Conservation (phyloP, 2,888 invertebrate genomes). For the Perithous albicinctus region DNA sequence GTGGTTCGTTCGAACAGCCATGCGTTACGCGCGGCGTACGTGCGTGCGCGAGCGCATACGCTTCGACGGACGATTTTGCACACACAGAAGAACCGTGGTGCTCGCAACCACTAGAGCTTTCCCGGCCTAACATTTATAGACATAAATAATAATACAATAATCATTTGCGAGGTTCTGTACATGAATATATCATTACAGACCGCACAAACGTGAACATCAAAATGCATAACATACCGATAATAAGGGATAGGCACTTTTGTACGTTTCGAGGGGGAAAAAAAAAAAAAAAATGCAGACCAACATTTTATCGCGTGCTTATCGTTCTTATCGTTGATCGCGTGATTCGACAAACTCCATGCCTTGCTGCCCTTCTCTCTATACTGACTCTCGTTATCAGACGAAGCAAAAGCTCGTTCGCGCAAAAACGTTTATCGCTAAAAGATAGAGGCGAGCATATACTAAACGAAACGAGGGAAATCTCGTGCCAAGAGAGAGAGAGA, state of each 20-base stretch:
- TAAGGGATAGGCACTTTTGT: too few relatives aligned
- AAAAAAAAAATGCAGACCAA: too few relatives aligned
- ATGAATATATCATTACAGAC: slow-evolving; percentile 25
- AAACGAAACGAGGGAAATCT: background rate
- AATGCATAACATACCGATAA: slow-evolving; percentile 17
- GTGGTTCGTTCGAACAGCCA: slow-evolving; percentile 59
- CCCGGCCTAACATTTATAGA: slow-evolving; percentile 8
- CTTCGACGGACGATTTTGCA: background rate
- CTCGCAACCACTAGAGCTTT: slow-evolving; percentile 24
- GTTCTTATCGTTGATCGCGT: slow-evolving; percentile 46
- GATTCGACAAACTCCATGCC: slow-evolving; percentile 49
- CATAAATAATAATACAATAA: slow-evolving; percentile 29
- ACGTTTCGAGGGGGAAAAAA: too few relatives aligned
- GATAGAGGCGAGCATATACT: background rate
- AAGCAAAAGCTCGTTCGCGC: slow-evolving; percentile 33
- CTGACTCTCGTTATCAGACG: slow-evolving; percentile 39
- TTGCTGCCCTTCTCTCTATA: background rate
- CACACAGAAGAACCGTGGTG: slow-evolving; percentile 25
- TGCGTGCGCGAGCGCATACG: slow-evolving; percentile 26
- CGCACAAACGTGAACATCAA: background rate
- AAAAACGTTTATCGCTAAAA: slow-evolving; percentile 42
- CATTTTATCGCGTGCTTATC: slow-evolving; percentile 50
- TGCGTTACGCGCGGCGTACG: slow-evolving; percentile 1
- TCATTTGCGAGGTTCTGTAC: slow-evolving; percentile 37
- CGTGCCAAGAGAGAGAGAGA: background rate